A percentile compares a stretch with the other conserved stretches of the same genome.
Conservation (phyloP, 2,797 vertebrate species). For the Microctenopoma stevenorrisi region DNA sequence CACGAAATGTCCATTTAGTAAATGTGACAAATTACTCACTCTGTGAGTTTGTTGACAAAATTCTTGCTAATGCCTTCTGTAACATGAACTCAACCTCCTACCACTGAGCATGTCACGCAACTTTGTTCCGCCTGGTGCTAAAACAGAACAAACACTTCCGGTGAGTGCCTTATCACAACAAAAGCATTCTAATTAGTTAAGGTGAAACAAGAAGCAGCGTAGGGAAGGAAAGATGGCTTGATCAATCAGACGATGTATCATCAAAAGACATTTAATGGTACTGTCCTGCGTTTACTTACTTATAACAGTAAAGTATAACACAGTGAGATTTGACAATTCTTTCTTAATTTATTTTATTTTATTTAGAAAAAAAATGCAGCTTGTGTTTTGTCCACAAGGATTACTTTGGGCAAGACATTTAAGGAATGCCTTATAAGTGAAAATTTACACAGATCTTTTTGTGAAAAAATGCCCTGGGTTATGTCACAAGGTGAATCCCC, state of each 20-base stretch:
- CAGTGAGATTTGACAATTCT: neutral
- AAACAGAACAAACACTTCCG: conserved; percentile 52
- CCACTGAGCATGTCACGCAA: conserved; percentile 43
- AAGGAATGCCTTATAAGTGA: neutral
- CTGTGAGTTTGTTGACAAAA: conserved; percentile 72
- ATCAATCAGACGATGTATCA: too few relatives aligned
- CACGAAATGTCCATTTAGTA: conserved; percentile 65
- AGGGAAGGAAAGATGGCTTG: neutral
- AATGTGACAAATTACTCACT: conserved; percentile 40
- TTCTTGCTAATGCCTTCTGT: conserved; percentile 61
- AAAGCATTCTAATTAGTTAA: neutral
- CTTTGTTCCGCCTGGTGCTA: conserved; percentile 31
- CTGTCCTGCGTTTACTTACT: neutral
- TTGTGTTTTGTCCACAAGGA: neutral
- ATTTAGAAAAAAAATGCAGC: too few relatives aligned
- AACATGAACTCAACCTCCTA: conserved; percentile 66
- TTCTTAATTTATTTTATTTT: neutral
- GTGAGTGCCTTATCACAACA: conserved; percentile 46
- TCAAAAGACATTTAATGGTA: neutral
- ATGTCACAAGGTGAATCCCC: neutral
- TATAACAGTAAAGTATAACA: neutral
- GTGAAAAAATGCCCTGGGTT: neutral
- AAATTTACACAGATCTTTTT: neutral
- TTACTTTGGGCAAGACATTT: neutral
- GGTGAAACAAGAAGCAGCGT: neutral